phyloP scores from a whole-genome alignment of 2,888 invertebrate genomes.

The Drosophila borealis region DNA sequence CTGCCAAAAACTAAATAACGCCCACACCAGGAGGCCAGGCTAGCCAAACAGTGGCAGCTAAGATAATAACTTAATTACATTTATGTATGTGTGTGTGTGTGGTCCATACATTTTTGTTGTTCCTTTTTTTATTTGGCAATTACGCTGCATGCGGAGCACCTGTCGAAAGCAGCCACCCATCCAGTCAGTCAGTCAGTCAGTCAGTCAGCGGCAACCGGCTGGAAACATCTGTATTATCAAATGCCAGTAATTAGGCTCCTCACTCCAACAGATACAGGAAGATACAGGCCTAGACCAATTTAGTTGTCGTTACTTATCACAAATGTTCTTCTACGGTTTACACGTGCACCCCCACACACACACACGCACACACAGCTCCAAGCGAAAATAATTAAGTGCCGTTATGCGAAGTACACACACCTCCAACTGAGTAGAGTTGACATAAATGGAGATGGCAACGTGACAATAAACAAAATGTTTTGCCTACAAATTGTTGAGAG shows the following conservation, averaged over 20 bases:
- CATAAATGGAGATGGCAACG: constrained; percentile 52
- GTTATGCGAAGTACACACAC: constrained; percentile 56
- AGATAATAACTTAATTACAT: constrained; percentile 80
- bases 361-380: constrained; percentile 30
- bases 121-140: constrained; percentile 61
- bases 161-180: constrained; percentile 55
- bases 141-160: constrained; percentile 64
- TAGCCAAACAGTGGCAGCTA: constrained; percentile 30
- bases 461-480: constrained; percentile 27
- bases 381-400: constrained; percentile 73
- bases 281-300: constrained; percentile 22
- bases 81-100: constrained; percentile 57
- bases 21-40: neutral
- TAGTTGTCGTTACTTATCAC: constrained; percentile 69
- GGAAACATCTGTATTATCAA: constrained; percentile 78
- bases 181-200: constrained; percentile 31
- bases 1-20: constrained; percentile 61
- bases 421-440: constrained; percentile 5
- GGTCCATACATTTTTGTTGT: constrained; percentile 21
- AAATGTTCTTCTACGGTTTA: constrained; percentile 57
- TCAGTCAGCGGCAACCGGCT: constrained; percentile 14
- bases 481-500: neutral
- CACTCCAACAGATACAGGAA: constrained; percentile 5
- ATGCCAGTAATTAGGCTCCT: constrained; percentile 67
- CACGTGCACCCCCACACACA: constrained; percentile 59